Base-by-base conservation (phyloP, 2,888 invertebrate species). In the Ferdinandea cuprea region DNA sequence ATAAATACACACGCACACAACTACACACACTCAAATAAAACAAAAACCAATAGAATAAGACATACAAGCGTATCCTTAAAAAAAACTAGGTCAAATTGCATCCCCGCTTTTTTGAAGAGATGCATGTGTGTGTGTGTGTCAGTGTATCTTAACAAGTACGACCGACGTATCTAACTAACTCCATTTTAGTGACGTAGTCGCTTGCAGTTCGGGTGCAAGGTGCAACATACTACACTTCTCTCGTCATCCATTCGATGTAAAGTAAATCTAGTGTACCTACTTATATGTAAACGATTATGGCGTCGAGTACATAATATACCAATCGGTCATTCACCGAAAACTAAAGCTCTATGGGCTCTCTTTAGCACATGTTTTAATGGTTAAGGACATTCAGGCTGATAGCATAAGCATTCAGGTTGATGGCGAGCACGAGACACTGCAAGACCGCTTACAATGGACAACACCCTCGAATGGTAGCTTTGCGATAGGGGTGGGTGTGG, bases 61-160 rank as follows among this genome's bases (percentile, higher is more conserved):
- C 73, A 58, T 48, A 69, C 76, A 54, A 58, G 37, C 73, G 25
- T 63, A 63, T 66, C 66, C 52, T 52, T 40, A 25, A 48, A 65
- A 71, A 63, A 77, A 83, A 77, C 66, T 83, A 68, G 83, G 83
- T 83, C 83, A 83, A 48, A 77, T 72, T 78, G 83, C 72, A 83
- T 72, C 61, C 61, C 19, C 19, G 44, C 44, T 37, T 59, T 61
- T 71, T 46, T 37, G 11, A 28, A 37, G 54, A 30, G 71, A 30
- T 28, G 46, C 13, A 54, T 19, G 37, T 13, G 46, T 30, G 32
- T 50, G 28, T 40, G 71, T 40, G 52, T 52, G 52, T 52, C 40
- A 28, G 6, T 21, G 13, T 7, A 11, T 4, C 25, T 30, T 58
- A 40, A 72, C 71, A 50, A 78, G 56, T 72, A 66, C 72, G 72